Evolutionary conservation across 2,797 vertebrate species (phyloP).

Genomic region (Fundulus diaphanus): DNA sequence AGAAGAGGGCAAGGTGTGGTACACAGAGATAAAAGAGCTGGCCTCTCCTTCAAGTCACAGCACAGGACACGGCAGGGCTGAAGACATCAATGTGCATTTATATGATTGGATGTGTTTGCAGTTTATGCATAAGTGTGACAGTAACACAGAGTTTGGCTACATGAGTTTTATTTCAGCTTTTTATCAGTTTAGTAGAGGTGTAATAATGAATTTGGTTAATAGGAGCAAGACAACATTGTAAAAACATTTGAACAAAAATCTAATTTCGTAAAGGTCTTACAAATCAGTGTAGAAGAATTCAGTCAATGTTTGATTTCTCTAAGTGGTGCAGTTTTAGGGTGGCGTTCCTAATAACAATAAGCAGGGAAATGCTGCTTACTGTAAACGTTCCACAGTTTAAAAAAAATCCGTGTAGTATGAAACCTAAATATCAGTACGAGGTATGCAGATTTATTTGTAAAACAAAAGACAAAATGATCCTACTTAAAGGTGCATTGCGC

Average conservation of each 20-base stretch:
- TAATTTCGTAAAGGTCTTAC: no score
- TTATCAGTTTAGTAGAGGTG: background rate
- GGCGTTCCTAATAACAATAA: no score
- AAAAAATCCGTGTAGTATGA: no score
- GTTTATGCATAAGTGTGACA: slow-evolving; percentile 29
- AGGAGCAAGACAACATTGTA: background rate
- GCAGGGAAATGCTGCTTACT: no score
- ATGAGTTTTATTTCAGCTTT: slow-evolving; percentile 15
- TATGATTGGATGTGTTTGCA: slow-evolving; percentile 44
- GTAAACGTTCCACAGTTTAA: no score
- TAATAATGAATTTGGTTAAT: background rate
- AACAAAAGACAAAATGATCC: background rate
- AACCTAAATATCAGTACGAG: no score
- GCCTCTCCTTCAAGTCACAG: slow-evolving; percentile 39
- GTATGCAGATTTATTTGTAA: background rate
- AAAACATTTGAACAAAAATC: no score
- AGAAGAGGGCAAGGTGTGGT: slow-evolving; percentile 32
- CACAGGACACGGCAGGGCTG: slow-evolving; percentile 18
- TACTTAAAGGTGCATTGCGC: no score
- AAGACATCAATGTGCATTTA: slow-evolving; percentile 47
- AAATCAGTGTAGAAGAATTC: no score
- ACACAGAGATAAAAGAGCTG: slow-evolving; percentile 57
- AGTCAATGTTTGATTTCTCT: background rate
- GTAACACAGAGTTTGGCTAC: slow-evolving; percentile 11
- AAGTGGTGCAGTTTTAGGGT: no score